Conservation (phyloP, 2,888 invertebrate species). For the Gasteruption jaculator region DNA sequence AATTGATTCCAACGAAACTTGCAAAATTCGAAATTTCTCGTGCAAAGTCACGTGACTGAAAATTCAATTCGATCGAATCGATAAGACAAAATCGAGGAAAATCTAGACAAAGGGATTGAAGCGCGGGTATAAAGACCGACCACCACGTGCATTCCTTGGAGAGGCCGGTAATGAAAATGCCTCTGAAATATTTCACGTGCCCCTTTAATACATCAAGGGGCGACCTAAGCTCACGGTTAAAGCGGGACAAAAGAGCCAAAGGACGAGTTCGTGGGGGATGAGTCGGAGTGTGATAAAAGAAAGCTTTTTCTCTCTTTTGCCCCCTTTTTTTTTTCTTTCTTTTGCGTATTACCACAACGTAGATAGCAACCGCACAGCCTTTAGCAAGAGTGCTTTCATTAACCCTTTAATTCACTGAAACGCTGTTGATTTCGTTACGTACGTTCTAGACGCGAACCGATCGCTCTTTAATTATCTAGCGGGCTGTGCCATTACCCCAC, state of each 20-base stretch:
- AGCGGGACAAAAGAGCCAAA: conserved; percentile 5
- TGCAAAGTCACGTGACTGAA: too few species aligned
- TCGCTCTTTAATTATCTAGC: too few species aligned
- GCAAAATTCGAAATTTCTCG: too few species aligned
- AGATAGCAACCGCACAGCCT: conserved; percentile 1
- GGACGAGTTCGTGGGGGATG: conserved; percentile 5
- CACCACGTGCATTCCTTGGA: conserved; percentile 19
- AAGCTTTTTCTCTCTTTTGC: conserved; percentile 13
- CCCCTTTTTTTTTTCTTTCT: neutral
- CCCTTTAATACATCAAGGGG: conserved; percentile 23
- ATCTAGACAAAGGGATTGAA: neutral
- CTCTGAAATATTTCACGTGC: conserved; percentile 23
- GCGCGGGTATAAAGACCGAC: conserved; percentile 1
- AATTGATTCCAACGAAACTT: too few species aligned
- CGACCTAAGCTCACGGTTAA: conserved; percentile 1
- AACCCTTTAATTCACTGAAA: conserved; percentile 15
- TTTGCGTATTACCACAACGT: too few species aligned
- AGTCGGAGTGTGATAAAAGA: conserved; percentile 15
- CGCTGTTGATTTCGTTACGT: conserved; percentile 9
- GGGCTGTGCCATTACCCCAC: conserved; percentile 1
- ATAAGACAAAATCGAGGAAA: neutral
- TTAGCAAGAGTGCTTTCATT: conserved; percentile 8
- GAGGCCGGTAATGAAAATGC: conserved; percentile 26
- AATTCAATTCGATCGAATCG: too few species aligned
- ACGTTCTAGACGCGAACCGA: too few species aligned